A percentile compares a stretch with the other conserved stretches of the same genome.
These are phyloP conservation scores for Phalera bucephala DNA, from an alignment of 2,888 invertebrate genomes.

Conservation along the genomic window DNA sequence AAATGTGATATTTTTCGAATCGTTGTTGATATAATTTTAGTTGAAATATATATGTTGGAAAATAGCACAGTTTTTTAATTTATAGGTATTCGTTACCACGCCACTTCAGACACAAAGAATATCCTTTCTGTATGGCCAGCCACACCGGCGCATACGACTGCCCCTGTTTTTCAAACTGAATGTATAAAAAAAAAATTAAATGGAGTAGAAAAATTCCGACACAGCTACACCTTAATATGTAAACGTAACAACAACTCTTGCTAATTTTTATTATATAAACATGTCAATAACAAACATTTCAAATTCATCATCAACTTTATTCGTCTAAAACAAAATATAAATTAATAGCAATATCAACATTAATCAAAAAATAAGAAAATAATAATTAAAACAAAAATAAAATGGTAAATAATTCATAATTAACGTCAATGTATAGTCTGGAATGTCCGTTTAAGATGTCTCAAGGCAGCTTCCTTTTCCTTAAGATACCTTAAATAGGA, in stretches of 20 bases:
- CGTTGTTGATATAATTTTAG: background rate
- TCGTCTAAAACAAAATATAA: slow-evolving; percentile 41
- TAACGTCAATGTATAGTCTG: slow-evolving; percentile 30
- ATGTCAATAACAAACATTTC: slow-evolving; percentile 10
- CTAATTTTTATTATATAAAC: too few species aligned
- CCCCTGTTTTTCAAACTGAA: too few species aligned
- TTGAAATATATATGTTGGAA: background rate
- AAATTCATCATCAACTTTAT: slow-evolving; percentile 44
- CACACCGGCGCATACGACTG: too few species aligned
- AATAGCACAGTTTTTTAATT: background rate
- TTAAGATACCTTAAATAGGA: slow-evolving; percentile 42
- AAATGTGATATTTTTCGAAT: background rate
- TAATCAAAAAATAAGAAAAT: slow-evolving; percentile 26
- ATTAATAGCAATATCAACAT: slow-evolving; percentile 52
- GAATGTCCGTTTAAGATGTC: slow-evolving; percentile 54
- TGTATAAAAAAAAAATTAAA: too few species aligned
- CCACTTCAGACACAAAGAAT: too few species aligned
- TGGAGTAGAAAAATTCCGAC: too few species aligned
- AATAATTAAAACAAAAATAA: slow-evolving; percentile 18
- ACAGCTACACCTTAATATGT: too few species aligned
- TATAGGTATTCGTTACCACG: too few species aligned
- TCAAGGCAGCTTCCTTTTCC: slow-evolving; percentile 16
- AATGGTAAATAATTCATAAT: slow-evolving; percentile 24
- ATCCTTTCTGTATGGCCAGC: too few species aligned
- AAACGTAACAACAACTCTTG: too few species aligned